Base-by-base conservation (phyloP, 2,797 vertebrate genomes). In the Gadopsis bispinosus region DNA sequence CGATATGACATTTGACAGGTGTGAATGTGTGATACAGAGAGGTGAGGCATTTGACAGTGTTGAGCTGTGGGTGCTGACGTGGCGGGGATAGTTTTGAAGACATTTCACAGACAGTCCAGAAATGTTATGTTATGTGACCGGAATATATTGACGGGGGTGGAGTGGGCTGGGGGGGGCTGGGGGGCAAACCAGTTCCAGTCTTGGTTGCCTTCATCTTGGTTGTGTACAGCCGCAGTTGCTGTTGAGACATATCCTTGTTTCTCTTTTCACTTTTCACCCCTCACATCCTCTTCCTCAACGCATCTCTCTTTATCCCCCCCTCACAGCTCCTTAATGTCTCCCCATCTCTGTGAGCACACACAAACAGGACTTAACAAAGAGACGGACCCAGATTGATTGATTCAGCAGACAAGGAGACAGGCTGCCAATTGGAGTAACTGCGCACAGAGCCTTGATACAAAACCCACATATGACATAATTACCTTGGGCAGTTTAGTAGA, bases 331-430 rank as follows among this genome's bases (percentile, higher is more conserved):
- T 68, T 16, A 29, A 8, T 47, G 7, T 48, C 17, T 37, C 64
- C 19, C 16, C 33, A 19, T 66, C 71, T 54, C 35, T 61, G 50
- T 6, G 4, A 43, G 7, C 55, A 39, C 75, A 67, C 29, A 78
- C 75, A 69, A 45, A 64, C 62, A 75, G 37, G 26, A 76, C 79
- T 69, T 87, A 83, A 78, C 53, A 77, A 20, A 56, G 73, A 85
- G 81, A 81, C 80, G 63, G 76, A 75, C 26, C 31, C 73, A 81
- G 89, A 91, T 77, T 90, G 89, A 91, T 93, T 85, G 84, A 84
- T 69, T 84, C 72, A 64, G 80, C 58, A 0, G 81, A 84, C 31
- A 63, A 88, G 83, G 73, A 88, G 87, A 84, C 88, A 85, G 48
- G 77, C 80, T 92, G 88, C 87, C 89, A 84, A 81, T 88, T 72